Evolutionary conservation across 1,140 invertebrate species (phyloP).

Genomic region (Drosophila cardini): DNA sequence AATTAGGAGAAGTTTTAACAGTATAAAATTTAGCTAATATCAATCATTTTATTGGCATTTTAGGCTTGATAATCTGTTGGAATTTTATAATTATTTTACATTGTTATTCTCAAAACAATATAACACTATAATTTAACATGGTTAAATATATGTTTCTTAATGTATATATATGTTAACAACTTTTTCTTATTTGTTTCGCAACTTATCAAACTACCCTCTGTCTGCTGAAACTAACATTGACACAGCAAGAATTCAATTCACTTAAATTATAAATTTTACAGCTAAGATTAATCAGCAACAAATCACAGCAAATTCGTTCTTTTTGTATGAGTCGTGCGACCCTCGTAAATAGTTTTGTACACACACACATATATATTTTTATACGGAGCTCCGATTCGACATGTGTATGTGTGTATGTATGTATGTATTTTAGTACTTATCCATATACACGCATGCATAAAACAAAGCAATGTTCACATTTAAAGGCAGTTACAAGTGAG

Average conservation of each 20-base stretch:
- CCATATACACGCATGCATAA: slow-evolving; percentile 8
- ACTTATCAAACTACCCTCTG: neutral
- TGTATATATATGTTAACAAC: too few relatives aligned
- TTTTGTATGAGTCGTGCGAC: neutral
- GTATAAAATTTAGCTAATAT: neutral
- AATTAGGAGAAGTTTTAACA: slow-evolving; percentile 26
- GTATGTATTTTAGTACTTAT: neutral
- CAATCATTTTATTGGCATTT: neutral
- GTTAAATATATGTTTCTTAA: too few relatives aligned
- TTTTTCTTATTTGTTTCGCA: too few relatives aligned
- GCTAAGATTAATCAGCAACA: neutral
- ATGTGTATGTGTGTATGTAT: slow-evolving; percentile 10
- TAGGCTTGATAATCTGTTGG: neutral
- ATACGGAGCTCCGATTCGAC: neutral
- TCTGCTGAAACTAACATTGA: neutral
- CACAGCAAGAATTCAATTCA: neutral
- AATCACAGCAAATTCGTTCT: neutral
- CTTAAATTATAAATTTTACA: neutral
- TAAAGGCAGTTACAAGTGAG: slow-evolving; percentile 47
- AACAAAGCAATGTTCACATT: slow-evolving; percentile 41
- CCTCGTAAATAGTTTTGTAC: neutral
- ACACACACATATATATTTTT: neutral
- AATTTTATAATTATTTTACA: too few relatives aligned
- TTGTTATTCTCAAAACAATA: too few relatives aligned
- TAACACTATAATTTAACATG: too few relatives aligned